These are phyloP conservation scores for Andinoacara biseriatus DNA, from an alignment of 2,113 vertebrate species.

Conservation along the genomic window DNA sequence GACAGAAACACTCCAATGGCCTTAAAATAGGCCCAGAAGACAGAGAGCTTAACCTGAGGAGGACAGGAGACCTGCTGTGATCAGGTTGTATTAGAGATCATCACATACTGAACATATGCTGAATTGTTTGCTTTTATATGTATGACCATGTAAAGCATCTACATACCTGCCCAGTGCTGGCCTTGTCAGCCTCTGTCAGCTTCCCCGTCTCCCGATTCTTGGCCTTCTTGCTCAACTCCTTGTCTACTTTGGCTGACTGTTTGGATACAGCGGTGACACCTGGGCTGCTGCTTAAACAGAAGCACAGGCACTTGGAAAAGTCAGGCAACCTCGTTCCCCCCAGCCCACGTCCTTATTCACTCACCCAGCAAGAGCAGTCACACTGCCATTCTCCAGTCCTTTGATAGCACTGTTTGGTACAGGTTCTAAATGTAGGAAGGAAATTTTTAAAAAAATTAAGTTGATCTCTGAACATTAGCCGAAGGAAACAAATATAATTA, in stretches of 20 bases:
- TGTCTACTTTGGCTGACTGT: conserved; percentile 2
- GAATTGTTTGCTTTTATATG: neutral
- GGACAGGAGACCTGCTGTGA: neutral
- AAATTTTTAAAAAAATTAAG: neutral
- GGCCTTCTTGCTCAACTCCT: conserved; percentile 38
- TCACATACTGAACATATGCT: neutral
- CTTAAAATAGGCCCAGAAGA: conserved; percentile 95
- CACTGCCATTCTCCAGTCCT: conserved; percentile 82
- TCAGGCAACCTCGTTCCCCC: neutral
- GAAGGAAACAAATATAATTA: neutral
- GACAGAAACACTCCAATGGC: conserved; percentile 89
- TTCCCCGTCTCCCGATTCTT: conserved; percentile 83
- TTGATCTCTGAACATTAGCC: neutral
- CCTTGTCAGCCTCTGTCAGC: conserved; percentile 89
- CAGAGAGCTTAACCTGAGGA: conserved; percentile 87
- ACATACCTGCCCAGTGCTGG: conserved; percentile 89
- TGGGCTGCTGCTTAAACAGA: conserved; percentile 58
- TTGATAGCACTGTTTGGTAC: conserved; percentile 78
- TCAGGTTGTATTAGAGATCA: neutral
- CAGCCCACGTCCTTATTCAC: conserved; percentile 7
- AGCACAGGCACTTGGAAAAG: neutral
- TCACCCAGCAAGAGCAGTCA: conserved; percentile 66
- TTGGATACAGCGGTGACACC: conserved; percentile 50
- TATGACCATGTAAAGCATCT: neutral
- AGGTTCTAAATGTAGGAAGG: conserved; percentile 47